phyloP scores from a whole-genome alignment of 2,888 invertebrate species.

The Mycalesis mineus region DNA sequence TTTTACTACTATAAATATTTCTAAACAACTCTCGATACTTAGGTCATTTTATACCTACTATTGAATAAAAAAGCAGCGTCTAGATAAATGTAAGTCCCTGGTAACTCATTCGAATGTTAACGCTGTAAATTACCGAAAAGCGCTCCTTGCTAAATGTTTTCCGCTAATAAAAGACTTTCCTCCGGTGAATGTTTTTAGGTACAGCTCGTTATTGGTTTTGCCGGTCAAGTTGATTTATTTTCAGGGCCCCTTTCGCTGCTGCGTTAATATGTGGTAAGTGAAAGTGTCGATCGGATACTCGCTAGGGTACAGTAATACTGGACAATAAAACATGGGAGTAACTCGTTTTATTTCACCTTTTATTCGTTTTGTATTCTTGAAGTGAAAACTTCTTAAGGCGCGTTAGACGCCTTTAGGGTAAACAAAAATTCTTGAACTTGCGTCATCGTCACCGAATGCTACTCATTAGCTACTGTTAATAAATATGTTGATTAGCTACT shows the following conservation, averaged over 20 bases:
- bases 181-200: constrained; percentile 19
- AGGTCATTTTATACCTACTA: too few species aligned
- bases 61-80: too few species aligned
- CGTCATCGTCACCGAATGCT: too few species aligned
- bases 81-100: too few species aligned
- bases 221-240: constrained; percentile 21
- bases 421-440: too few species aligned
- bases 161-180: constrained; percentile 8
- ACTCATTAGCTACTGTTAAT: too few species aligned
- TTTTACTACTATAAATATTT: too few species aligned
- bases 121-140: background rate
- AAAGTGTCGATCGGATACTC: background rate
- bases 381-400: too few species aligned
- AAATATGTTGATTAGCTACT: too few species aligned
- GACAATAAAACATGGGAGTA: background rate
- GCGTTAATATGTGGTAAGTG: constrained; percentile 11
- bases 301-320: background rate
- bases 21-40: too few species aligned
- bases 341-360: background rate
- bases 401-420: too few species aligned
- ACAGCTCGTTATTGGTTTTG: constrained; percentile 25
- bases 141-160: constrained; percentile 1
- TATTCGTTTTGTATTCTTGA: background rate
- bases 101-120: background rate
- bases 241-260: background rate